Conservation (phyloP, 2,113 vertebrate genomes). For the Dendrocopos noguchii region DNA sequence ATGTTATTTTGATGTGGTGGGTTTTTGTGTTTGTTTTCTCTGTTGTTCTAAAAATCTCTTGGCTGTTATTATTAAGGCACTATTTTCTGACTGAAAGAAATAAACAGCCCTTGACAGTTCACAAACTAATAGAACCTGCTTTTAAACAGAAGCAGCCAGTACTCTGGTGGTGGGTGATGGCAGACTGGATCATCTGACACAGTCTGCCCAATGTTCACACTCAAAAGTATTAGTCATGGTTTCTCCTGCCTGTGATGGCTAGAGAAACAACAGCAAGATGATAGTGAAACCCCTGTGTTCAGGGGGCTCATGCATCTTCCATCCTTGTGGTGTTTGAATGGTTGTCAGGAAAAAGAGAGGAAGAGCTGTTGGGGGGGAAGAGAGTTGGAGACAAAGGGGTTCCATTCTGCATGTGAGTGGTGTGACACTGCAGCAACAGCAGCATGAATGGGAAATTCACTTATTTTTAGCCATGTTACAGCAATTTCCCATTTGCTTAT, state of each 20-base stretch:
- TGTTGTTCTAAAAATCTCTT: not conserved
- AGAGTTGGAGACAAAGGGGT: not conserved
- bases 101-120: not conserved
- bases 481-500: not conserved
- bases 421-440: not conserved
- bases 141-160: not conserved
- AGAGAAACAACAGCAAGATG: not conserved
- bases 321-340: not conserved
- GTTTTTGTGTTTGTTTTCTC: not conserved
- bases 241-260: not conserved
- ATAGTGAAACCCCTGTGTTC: not conserved
- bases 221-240: not conserved
- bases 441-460: not conserved
- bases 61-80: not conserved
- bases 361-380: not conserved
- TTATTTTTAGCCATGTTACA: not conserved
- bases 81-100: not conserved
- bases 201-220: fast-evolving
- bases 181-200: not conserved
- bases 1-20: not conserved
- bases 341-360: not conserved
- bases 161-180: not conserved
- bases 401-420: not conserved
- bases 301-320: not conserved
- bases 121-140: not conserved